These are phyloP conservation scores for Nycticebus coucang DNA, from an alignment of 2,113 vertebrate genomes.

Conservation along the genomic window DNA sequence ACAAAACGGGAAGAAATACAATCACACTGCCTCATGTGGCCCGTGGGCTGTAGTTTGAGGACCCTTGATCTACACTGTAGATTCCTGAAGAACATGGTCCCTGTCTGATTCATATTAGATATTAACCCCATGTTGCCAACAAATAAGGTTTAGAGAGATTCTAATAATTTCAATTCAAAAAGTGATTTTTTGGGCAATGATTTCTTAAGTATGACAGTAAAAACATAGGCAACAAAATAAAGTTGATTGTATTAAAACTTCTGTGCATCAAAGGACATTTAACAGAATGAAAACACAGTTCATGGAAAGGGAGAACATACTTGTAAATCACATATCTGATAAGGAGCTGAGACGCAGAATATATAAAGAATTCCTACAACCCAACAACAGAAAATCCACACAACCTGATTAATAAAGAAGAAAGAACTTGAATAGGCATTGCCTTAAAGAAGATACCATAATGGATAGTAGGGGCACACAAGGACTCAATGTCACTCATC, in stretches of 20 bases:
- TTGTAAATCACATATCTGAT: neutral
- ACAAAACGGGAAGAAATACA: too few relatives aligned
- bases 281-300: neutral
- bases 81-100: neutral
- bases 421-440: neutral
- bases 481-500: neutral
- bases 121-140: neutral
- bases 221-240: neutral
- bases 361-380: neutral
- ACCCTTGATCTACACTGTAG: neutral
- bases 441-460: neutral
- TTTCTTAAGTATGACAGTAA: neutral
- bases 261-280: neutral
- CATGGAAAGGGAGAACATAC: neutral
- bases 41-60: too few relatives aligned
- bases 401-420: neutral
- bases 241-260: neutral
- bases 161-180: neutral
- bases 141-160: neutral
- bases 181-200: neutral
- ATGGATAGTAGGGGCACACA: neutral
- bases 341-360: neutral
- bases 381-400: neutral
- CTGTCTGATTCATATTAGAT: neutral
- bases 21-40: too few relatives aligned